Percentiles rank a stretch among this genome's conserved stretches.
These are phyloP conservation scores for Neoarius graeffei DNA, from an alignment of 2,113 vertebrate genomes.

Conservation along the genomic window DNA sequence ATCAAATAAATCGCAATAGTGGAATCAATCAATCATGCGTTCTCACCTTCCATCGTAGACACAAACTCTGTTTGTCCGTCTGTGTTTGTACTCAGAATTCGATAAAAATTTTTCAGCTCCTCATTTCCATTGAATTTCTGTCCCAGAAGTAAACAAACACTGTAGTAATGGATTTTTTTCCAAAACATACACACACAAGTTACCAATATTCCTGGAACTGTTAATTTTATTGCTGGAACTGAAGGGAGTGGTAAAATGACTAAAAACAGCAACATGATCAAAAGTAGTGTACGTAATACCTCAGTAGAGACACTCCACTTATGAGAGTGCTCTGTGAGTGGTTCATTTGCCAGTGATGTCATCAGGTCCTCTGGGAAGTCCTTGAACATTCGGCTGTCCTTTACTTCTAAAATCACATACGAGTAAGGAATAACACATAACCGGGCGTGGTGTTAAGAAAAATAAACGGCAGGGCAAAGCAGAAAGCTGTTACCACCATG, in stretches of 20 bases:
- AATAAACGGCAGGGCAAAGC: neutral
- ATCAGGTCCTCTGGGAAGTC: constrained; percentile 50
- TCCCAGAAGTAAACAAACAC: neutral
- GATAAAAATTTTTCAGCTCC: constrained; percentile 76
- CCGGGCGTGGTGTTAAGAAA: too few species aligned
- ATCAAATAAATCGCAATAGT: neutral
- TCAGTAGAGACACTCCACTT: constrained; percentile 37
- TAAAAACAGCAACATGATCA: neutral
- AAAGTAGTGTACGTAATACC: constrained; percentile 28
- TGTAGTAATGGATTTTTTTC: neutral
- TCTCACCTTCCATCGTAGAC: constrained; percentile 84
- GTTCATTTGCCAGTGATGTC: constrained; percentile 40
- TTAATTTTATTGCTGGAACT: too few species aligned
- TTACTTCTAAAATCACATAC: constrained; percentile 1
- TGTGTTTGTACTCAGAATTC: constrained; percentile 76
- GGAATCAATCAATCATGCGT: neutral
- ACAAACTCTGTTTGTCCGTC: constrained; percentile 74
- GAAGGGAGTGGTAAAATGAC: neutral
- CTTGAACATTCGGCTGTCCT: constrained; percentile 44
- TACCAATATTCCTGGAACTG: too few species aligned
- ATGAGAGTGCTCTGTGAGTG: constrained; percentile 47
- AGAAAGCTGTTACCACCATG: neutral
- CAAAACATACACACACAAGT: too few species aligned
- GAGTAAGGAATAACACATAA: neutral
- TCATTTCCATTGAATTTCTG: constrained; percentile 77